Base-by-base conservation (phyloP, 2,797 vertebrate species). In the Agapornis canus region DNA sequence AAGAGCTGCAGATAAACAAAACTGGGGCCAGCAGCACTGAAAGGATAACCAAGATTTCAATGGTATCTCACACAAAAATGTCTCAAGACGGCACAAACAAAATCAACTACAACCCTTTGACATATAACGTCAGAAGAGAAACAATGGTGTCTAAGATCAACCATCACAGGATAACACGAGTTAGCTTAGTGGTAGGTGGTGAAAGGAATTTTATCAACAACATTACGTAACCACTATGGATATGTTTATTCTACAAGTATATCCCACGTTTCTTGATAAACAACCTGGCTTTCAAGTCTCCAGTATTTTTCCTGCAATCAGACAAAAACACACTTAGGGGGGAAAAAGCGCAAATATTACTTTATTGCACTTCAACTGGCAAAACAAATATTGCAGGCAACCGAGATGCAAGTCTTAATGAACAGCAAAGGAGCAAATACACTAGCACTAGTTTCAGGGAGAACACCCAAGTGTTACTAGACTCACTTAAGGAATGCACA, bases 21-120 rank as follows among this genome's bases (percentile, higher is more conserved):
- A 59, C 29, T 0, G 13, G 25, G 18, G 48, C 15, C 54, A 90
- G 52, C 2, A 0, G 0, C 23, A 78, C 42, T 0, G 32, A 1
- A 91, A n/a, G 6, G 4, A 84, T 14, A 81, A 64, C 52, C 20
- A 47, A 57, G 10, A 86, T 37, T 69, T 81, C 79, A 72, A 29
- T 11, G 11, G 20, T 48, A 83, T 39, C 56, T 56, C 3, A 2
- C 54, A 59, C 9, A 64, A 80, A 94, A 91, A 40, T 3, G 3
- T 77, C 54, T 68, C 57, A 68, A 64, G 45, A 40, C 4, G 5
- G 27, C 66, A 90, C 59, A 65, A 73, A 78, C 16, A 69, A 61
- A 32, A 49, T 8, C 13, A 76, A 20, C 27, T 61, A 8, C 35
- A 21, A 23, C 9, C 7, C 32, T 70, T 40, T 80, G 32, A 52